Evolutionary conservation across 2,113 vertebrate species (phyloP), one percentile per base, ranked within the genome.

Genomic region (Pelobates fuscus): DNA sequence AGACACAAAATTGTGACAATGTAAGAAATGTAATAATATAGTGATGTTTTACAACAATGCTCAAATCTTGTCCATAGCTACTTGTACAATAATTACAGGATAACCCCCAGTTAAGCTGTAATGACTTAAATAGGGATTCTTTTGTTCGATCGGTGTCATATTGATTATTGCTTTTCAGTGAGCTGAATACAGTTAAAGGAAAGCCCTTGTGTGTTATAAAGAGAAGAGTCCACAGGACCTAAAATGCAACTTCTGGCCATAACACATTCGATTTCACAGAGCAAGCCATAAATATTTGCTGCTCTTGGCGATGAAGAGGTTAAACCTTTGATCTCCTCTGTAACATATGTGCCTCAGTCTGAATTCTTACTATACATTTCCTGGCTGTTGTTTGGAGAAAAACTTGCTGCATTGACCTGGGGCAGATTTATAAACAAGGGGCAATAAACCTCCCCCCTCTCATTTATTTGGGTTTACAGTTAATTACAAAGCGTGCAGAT

Each of bases 341-440:
- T 67, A 64, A 58, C 72, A 76, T 76, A 67, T 76, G 73, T 55
- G 64, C 44, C 29, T 68, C 55, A 57, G 64, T 61, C 73, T 68
- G 27, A 68, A 67, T 76, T 61, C 73, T 58, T 76, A 24, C 64
- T 59, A 76, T 68, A 76, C 73, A 76, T 76, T 76, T 76, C 73
- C 73, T 76, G 37, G 44, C 62, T 65, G 30, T 43, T 65, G 62
- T 65, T 65, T 41, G 62, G 30, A 41, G 21, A 43, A 43, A 30
- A 43, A 21, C 20, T 41, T 23, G 21, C 27, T 68, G 55, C 55
- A 49, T 43, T 68, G 65, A 67, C 73, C 73, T 68, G 73, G 73
- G 73, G 73, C 73, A 76, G 41, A 76, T 76, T 67, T 76, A 6
- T 67, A 60, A 76, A 76, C 73, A 76, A 76, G 73, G 73, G 65